Evolutionary conservation across 2,888 invertebrate species (phyloP), one percentile per base, ranked within the genome.

Genomic region (Sturmia bella): DNA sequence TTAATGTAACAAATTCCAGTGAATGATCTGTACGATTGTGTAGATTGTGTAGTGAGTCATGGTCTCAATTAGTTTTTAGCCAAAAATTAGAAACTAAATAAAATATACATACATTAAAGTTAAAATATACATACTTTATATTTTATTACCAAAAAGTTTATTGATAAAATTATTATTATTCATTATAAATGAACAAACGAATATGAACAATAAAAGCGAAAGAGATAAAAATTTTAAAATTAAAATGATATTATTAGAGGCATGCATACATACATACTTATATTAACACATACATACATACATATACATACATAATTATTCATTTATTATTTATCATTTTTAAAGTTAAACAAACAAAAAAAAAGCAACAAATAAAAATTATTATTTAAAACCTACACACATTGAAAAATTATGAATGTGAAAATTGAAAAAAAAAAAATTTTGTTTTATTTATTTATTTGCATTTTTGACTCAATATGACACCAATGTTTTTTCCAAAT

Each of bases 391-490:
- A 75, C n/a, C n/a, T 82, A 82, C 69, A 78, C 75, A 70, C 9
- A 32, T 43, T 74, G 70, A 78, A 76, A 73, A 59, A 80, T 74
- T 76, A 79, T 70, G 43, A 84, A 84, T 68, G 77, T 75, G 82
- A 81, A 59, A 59, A 39, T 32, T 32, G 3, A 45, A 74, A 59
- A 64, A 57, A 80, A 79, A 45, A 77, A 56, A 56, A 77, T 74
- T 80, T 85, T 85, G 83, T 84, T 84, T 84, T 74, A 84, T 85
- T 85, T 83, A 21, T 27, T 19, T 19, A 59, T 79, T 17, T 19
- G 21, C 52, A 19, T 27, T 17, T 43, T 5, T 7, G 5, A 32
- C 32, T 32, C 5, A 3, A 7, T 9, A 32, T 32, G 5, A 32
- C 32, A n/a, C n/a, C n/a, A n/a, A n/a, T n/a, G n/a, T n/a, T n/a